Conservation (phyloP, 1,140 invertebrate genomes). For the Adelges cooleyi region DNA sequence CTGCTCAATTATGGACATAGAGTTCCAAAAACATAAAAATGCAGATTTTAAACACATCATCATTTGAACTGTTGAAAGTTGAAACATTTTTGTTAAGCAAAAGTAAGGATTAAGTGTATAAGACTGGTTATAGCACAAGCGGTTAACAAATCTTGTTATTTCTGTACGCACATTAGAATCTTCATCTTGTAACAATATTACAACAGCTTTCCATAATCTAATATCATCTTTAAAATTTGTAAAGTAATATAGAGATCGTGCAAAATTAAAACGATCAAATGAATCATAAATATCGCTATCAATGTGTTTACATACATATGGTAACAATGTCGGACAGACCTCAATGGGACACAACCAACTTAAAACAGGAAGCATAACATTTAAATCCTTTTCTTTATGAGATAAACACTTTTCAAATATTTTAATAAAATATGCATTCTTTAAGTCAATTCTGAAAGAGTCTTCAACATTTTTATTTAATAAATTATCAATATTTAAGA, state of each 20-base stretch:
- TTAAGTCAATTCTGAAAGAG: not conserved
- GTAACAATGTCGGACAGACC: not conserved
- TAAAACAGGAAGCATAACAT: slow-evolving; percentile 9
- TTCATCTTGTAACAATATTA: slow-evolving; percentile 15
- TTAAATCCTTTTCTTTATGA: slow-evolving; percentile 16
- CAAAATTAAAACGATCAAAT: not conserved
- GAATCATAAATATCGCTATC: slow-evolving; percentile 15
- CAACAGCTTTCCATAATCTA: slow-evolving; percentile 3
- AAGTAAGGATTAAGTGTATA: slow-evolving; percentile 6
- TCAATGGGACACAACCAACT: slow-evolving; percentile 5
- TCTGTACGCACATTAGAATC: not conserved
- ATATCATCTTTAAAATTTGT: not conserved
- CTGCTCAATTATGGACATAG: not conserved
- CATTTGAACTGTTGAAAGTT: not conserved
- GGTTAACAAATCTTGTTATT: not conserved
- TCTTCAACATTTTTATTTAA: not conserved
- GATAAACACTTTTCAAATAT: not conserved
- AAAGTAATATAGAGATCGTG: slow-evolving; percentile 14
- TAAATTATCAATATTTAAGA: slow-evolving; percentile 2
- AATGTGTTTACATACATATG: not conserved
- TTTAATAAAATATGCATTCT: not conserved
- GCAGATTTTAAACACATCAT: not conserved
- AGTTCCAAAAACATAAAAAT: slow-evolving; percentile 14
- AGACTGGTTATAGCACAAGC: not conserved
- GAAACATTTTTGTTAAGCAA: slow-evolving; percentile 23